Evolutionary conservation across 2,113 vertebrate species (phyloP).

Genomic region (Callorhinus ursinus): DNA sequence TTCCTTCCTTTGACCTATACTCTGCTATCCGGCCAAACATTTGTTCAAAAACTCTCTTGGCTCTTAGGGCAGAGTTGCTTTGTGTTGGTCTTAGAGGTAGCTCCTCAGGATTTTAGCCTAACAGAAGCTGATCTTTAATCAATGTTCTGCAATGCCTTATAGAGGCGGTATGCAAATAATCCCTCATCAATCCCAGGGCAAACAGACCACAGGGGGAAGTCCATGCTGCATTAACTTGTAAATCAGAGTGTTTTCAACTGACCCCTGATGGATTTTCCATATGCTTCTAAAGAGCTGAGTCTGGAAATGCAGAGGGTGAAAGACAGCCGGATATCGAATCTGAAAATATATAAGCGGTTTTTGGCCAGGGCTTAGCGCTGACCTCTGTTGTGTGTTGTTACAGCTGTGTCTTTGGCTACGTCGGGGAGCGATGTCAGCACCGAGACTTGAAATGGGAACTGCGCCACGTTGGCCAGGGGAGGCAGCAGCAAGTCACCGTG

Average conservation of each 20-base stretch:
- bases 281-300: neutral
- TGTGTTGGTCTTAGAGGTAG: neutral
- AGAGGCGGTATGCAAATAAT: neutral
- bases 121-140: neutral
- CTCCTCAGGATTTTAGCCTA: neutral
- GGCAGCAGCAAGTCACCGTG: constrained; percentile 85
- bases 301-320: neutral
- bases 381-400: constrained; percentile 35
- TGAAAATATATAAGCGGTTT: fast-evolving
- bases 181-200: neutral
- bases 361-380: neutral
- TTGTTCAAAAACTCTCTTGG: neutral
- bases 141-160: neutral
- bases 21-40: neutral
- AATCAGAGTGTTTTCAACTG: neutral
- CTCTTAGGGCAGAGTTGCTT: neutral
- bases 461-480: constrained; percentile 84
- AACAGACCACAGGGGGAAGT: neutral
- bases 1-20: neutral
- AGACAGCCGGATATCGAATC: neutral
- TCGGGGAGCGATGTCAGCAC: constrained; percentile 94
- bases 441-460: constrained; percentile 93
- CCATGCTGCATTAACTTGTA: neutral
- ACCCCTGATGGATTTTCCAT: neutral
- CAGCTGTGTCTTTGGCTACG: constrained; percentile 91